Evolutionary conservation across 2,797 vertebrate species (phyloP).

Genomic region (Eurystomus glaucurus): DNA sequence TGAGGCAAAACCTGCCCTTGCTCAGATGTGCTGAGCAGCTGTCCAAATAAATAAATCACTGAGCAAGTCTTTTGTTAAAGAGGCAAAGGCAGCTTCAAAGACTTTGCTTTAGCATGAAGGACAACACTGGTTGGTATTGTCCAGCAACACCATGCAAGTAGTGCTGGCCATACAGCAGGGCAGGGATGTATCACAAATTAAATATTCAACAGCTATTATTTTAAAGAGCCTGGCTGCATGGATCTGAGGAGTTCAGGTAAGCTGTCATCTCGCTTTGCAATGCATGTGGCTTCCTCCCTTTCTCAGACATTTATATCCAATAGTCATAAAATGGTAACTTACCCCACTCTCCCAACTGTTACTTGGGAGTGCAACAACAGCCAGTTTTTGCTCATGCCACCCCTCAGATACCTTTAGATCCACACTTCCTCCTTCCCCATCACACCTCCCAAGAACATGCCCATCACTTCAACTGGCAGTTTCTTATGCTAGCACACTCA

Average conservation of each 20-base stretch:
- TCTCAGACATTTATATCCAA: neutral
- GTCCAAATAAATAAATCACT: neutral
- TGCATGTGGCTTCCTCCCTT: neutral
- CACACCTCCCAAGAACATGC: conserved; percentile 7
- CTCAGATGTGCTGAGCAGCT: neutral
- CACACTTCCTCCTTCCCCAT: neutral
- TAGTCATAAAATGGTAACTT: neutral
- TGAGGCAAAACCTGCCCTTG: neutral
- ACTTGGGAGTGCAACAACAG: neutral
- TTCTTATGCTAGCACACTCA: conserved; percentile 84
- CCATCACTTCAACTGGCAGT: conserved; percentile 16
- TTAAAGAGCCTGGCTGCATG: neutral
- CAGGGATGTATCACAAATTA: neutral
- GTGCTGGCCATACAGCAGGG: neutral
- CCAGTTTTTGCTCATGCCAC: neutral
- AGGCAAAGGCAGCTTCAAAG: neutral
- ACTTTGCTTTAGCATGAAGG: neutral
- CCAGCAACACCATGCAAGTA: neutral
- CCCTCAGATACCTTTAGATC: conserved; percentile 1
- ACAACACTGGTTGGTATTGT: neutral
- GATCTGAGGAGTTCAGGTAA: neutral
- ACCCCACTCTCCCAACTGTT: neutral
- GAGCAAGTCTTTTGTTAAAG: neutral
- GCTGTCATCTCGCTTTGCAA: neutral
- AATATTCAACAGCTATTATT: neutral